Evolutionary conservation across 53 echinoderm and acorn worm genomes (phyloP).

Genomic region (Holothuria leucospilota): DNA sequence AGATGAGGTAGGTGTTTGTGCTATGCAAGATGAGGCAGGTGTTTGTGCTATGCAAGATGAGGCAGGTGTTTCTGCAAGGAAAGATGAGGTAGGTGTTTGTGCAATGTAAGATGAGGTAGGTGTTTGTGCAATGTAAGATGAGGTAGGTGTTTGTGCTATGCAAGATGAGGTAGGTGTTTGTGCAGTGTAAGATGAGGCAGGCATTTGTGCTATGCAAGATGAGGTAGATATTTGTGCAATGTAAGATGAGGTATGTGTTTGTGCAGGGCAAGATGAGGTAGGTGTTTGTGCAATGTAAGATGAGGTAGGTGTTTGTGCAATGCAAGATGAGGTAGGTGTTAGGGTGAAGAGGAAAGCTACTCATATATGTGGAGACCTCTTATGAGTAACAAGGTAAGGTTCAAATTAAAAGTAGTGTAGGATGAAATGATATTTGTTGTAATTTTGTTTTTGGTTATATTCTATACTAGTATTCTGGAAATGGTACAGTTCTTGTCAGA

Average conservation of each 20-base stretch:
- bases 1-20: slow-evolving; percentile 70
- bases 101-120: slow-evolving; percentile 54
- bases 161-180: slow-evolving; percentile 70
- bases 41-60: background rate
- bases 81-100: background rate
- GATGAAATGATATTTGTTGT: too few species aligned
- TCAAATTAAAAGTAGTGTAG: too few species aligned
- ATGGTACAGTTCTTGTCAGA: too few species aligned
- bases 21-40: slow-evolving; percentile 81
- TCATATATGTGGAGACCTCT: too few species aligned
- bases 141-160: slow-evolving; percentile 63
- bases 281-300: slow-evolving; percentile 70
- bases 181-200: slow-evolving; percentile 71
- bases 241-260: slow-evolving; percentile 65
- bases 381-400: too few species aligned
- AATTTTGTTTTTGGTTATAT: too few species aligned
- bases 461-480: too few species aligned
- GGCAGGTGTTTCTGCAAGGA: background rate
- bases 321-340: slow-evolving; percentile 50
- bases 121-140: slow-evolving; percentile 63
- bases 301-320: slow-evolving; percentile 50
- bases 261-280: slow-evolving; percentile 70
- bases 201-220: slow-evolving; percentile 68
- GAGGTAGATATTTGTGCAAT: slow-evolving; percentile 65
- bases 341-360: too few species aligned